A percentile compares a stretch with the other conserved stretches of the same genome.
These are phyloP conservation scores for Arion vulgaris DNA, from an alignment of 1,140 invertebrate genomes.

Conservation along the genomic window DNA sequence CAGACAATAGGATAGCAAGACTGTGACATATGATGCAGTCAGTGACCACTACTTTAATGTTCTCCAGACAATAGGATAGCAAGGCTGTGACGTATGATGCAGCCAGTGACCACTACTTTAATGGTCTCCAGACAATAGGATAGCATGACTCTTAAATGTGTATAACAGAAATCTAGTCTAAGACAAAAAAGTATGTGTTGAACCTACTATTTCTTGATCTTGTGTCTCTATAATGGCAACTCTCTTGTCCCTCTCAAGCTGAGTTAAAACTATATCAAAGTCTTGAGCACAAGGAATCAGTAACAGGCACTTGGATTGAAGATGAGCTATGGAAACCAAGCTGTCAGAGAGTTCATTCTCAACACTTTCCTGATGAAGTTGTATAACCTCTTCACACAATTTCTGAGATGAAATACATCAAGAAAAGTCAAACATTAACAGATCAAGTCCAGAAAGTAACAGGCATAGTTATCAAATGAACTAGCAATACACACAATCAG, in stretches of 20 bases:
- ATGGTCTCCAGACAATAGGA: too few species aligned
- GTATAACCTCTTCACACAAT: not conserved
- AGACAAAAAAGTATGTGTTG: too few species aligned
- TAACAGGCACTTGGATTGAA: not conserved
- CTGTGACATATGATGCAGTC: too few species aligned
- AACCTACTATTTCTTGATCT: conserved; percentile 17
- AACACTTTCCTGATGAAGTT: not conserved
- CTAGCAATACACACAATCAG: too few species aligned
- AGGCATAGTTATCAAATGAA: too few species aligned
- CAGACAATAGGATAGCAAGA: too few species aligned
- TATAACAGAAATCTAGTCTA: too few species aligned
- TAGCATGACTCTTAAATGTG: too few species aligned
- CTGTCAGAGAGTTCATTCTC: not conserved
- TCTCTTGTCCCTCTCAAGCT: conserved; percentile 14
- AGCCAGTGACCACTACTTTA: too few species aligned
- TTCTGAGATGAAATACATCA: not conserved
- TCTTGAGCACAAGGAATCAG: conserved; percentile 2
- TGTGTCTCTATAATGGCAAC: not conserved
- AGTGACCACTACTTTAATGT: too few species aligned
- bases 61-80: too few species aligned
- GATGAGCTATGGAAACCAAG: not conserved
- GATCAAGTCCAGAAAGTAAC: not conserved
- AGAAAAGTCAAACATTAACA: not conserved
- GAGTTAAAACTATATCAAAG: conserved; percentile 16
- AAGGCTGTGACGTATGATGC: too few species aligned